Conservation (phyloP, 2,797 vertebrate species). For the Cuniculus paca region DNA sequence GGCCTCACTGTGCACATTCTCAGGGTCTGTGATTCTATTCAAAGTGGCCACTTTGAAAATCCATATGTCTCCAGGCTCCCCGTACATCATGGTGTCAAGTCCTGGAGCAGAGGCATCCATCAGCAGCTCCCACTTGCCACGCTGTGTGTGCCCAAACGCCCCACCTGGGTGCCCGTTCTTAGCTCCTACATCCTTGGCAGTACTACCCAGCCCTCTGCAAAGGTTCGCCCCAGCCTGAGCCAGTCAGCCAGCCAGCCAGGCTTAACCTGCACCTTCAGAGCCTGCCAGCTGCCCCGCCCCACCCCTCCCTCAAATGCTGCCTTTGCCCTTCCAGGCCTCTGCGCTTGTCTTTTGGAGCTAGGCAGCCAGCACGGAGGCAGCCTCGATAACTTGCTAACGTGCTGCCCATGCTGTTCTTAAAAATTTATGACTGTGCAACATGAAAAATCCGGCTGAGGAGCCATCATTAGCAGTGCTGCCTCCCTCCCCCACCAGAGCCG, state of each 20-base stretch:
- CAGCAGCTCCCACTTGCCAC: constrained; percentile 87
- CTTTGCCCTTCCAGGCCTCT: background rate
- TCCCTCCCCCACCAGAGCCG: constrained; percentile 90
- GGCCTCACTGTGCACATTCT: constrained; percentile 63
- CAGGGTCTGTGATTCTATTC: constrained; percentile 87
- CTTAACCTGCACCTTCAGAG: background rate
- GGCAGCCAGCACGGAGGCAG: constrained; percentile 77
- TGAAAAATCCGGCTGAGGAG: constrained; percentile 92
- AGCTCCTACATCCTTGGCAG: background rate
- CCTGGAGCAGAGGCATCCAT: constrained; percentile 94
- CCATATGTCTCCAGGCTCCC: constrained; percentile 91
- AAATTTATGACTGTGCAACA: constrained; percentile 93
- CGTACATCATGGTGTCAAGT: constrained; percentile 93
- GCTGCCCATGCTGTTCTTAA: constrained; percentile 90
- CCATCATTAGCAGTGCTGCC: constrained; percentile 92
- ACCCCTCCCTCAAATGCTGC: background rate
- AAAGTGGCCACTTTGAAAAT: constrained; percentile 91
- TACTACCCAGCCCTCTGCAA: background rate
- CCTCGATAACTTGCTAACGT: constrained; percentile 83
- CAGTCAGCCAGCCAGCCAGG: background rate
- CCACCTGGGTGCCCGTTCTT: background rate
- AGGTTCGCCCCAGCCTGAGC: background rate
- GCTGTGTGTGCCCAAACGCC: background rate
- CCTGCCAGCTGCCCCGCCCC: background rate
- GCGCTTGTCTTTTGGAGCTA: constrained; percentile 38